Base-by-base conservation (phyloP, 2,797 vertebrate species). In the Toxotes lorentzi region DNA sequence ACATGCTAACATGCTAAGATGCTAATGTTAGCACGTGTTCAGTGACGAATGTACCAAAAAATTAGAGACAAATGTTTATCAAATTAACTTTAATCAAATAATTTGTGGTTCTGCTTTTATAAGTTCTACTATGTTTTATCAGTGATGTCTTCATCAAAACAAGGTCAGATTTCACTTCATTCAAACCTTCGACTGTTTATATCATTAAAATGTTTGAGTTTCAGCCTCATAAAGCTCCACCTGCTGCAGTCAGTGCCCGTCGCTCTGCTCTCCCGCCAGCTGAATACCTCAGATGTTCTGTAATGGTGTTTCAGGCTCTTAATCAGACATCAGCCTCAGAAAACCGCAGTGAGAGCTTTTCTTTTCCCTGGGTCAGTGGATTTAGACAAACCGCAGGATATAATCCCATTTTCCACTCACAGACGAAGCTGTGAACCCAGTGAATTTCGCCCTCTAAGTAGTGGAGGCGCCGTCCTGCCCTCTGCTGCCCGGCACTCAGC, bases 341-440 rank as follows among this genome's bases (percentile, higher is more conserved):
- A 74, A 89, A 76, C 76, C 57, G 11, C 81, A 81, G 32, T 73
- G 66, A 83, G 84, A 85, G 78, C 61, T 78, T 86, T 83, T 81
- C 70, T 83, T 85, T 78, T 82, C 75, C 78, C 80, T 14, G 68
- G 76, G 67, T 13, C 82, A 10, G 45, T 73, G 89, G 86, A 89
- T 90, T 91, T 87, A 82, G 80, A 70, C 84, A 72, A 88, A 89
- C 85, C 71, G 19, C 86, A 87, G 79, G 81, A 81, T 75, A 16
- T 92, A 91, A 90, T 92, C 86, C 80, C 77, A 40, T 70, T 82
- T 88, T 88, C 81, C 85, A 85, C 79, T 84, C 77, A 0, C 70
- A 77, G 75, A 76, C 54, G n/a, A 58, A 84, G 87, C 84, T 65
- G 76, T 85, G 87, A 74, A 86, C 76, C 63, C 64, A 16, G 38